These are phyloP conservation scores for Plotosus lineatus DNA, from an alignment of 2,113 vertebrate genomes.

Conservation along the genomic window DNA sequence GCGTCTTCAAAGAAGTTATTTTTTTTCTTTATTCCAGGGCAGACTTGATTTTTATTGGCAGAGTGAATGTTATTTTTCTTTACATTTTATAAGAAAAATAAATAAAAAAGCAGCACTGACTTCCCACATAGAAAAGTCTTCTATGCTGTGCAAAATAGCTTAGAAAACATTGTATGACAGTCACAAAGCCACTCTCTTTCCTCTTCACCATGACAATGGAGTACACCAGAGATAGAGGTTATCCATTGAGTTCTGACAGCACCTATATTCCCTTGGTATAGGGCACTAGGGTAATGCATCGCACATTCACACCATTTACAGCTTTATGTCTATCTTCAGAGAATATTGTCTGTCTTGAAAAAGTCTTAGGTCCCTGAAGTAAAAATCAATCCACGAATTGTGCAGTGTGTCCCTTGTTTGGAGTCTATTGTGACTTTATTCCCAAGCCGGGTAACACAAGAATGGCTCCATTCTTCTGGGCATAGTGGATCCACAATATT, in stretches of 20 bases:
- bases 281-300: constrained; percentile 68
- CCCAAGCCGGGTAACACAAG: constrained; percentile 77
- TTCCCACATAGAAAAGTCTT: constrained; percentile 38
- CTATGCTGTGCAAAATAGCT: constrained; percentile 51
- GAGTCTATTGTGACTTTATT: constrained; percentile 78
- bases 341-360: constrained; percentile 72
- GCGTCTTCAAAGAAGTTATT: not conserved
- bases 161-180: constrained; percentile 53
- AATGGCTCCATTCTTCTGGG: constrained; percentile 73
- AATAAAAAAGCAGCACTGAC: constrained; percentile 43
- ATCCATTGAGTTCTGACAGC: constrained; percentile 62
- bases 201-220: constrained; percentile 56
- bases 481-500: constrained; percentile 80
- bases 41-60: not conserved
- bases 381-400: constrained; percentile 77
- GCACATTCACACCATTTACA: constrained; percentile 68
- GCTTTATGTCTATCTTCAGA: constrained; percentile 68
- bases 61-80: constrained; percentile 18
- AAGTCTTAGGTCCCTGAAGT: constrained; percentile 77
- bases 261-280: constrained; percentile 70
- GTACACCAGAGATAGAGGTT: constrained; percentile 73
- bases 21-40: not conserved
- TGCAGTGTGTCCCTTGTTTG: constrained; percentile 73
- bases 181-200: constrained; percentile 58
- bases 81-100: constrained; percentile 41